phyloP scores from a whole-genome alignment of 2,113 vertebrate species.

The Mesocricetus auratus region DNA sequence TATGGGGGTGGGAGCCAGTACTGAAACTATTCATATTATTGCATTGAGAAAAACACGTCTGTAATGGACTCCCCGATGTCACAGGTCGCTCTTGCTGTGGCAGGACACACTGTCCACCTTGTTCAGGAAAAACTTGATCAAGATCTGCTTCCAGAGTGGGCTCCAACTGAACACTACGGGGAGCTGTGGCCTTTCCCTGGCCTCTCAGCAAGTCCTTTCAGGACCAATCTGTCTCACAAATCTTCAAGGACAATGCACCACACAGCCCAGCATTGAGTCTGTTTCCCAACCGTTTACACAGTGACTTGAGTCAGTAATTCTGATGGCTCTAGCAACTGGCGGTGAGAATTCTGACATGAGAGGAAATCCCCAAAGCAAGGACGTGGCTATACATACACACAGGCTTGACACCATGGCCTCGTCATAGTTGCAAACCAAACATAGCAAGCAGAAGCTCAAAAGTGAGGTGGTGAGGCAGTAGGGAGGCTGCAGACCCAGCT shows the following conservation, averaged over 20 bases:
- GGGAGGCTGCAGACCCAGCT: background rate
- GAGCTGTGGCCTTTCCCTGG: background rate
- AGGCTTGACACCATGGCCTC: background rate
- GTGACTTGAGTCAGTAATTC: conserved; percentile 47
- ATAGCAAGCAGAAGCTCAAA: background rate
- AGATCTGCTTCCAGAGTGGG: background rate
- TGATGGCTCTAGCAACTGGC: background rate
- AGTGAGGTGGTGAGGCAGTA: rapidly evolving
- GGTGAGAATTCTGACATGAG: conserved; percentile 40
- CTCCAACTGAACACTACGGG: background rate
- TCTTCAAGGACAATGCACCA: conserved; percentile 24
- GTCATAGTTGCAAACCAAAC: background rate
- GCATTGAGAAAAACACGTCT: background rate
- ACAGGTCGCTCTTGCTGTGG: background rate
- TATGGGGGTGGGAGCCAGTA: background rate
- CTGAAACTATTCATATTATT: background rate
- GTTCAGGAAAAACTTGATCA: background rate
- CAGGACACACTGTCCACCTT: background rate
- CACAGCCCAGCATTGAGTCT: background rate
- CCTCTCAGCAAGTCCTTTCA: conserved; percentile 15
- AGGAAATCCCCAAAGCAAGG: background rate
- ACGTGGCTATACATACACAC: background rate
- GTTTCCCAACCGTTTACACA: background rate
- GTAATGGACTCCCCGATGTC: background rate
- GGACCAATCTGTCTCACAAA: background rate